Percentiles rank a stretch among this genome's conserved stretches.
phyloP scores from a whole-genome alignment of 1,140 invertebrate genomes.

The Polypedilum vanderplanki region DNA sequence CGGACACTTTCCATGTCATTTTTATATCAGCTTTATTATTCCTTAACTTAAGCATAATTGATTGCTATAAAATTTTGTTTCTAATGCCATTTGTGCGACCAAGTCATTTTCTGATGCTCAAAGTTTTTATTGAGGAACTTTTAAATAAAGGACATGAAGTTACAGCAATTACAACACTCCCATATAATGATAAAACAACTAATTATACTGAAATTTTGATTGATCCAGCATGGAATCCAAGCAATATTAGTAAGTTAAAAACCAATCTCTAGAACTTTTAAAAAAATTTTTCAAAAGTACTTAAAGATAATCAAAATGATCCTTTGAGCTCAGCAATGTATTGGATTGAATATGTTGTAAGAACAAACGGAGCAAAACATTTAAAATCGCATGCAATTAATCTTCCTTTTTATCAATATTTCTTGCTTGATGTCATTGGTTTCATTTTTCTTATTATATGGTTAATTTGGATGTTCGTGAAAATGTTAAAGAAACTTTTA shows the following conservation, averaged over 20 bases:
- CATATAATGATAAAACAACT: constrained; percentile 34
- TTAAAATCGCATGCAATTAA: constrained; percentile 50
- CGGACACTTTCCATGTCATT: no score
- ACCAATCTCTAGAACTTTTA: neutral
- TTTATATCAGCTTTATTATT: no score
- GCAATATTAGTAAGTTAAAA: constrained; percentile 37
- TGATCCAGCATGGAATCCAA: constrained; percentile 37
- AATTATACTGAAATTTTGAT: constrained; percentile 38
- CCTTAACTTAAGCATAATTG: no score
- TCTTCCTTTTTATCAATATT: constrained; percentile 54
- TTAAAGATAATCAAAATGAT: no score
- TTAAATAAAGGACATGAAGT: constrained; percentile 36
- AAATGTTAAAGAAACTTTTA: neutral
- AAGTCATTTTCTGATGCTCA: constrained; percentile 40
- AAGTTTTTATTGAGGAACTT: constrained; percentile 36
- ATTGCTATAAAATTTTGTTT: neutral
- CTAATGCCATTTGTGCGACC: constrained; percentile 36
- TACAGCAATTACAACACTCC: neutral
- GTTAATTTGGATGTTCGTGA: neutral
- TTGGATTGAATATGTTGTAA: no score
- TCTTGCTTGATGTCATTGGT: constrained; percentile 51
- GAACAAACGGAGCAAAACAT: constrained; percentile 50
- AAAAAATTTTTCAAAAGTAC: no score
- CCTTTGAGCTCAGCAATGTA: no score
- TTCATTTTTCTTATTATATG: neutral